Percentiles rank a stretch among this genome's conserved stretches.
phyloP scores from a whole-genome alignment of 2,113 vertebrate genomes.

The Phrynosoma blainvillii region DNA sequence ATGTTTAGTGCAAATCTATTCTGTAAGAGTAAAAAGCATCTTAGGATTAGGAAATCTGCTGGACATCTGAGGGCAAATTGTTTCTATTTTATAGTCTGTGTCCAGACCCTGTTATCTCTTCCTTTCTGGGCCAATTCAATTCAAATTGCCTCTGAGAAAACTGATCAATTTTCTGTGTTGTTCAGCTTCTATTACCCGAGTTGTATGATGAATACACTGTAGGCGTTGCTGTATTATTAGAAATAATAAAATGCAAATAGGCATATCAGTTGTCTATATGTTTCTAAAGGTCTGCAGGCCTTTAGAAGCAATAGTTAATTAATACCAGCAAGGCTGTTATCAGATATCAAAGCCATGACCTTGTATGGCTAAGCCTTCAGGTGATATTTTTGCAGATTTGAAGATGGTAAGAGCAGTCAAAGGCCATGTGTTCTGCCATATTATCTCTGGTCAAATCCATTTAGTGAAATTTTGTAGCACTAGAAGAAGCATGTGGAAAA shows the following conservation, averaged over 20 bases:
- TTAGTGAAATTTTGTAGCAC: not conserved
- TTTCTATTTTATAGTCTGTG: not conserved
- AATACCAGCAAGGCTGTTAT: not conserved
- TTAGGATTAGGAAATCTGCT: not conserved
- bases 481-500: not conserved
- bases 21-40: not conserved
- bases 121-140: not conserved
- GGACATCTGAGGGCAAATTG: not conserved
- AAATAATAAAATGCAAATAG: not conserved
- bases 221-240: constrained; percentile 2
- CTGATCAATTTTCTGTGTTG: not conserved
- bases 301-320: not conserved
- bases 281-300: not conserved
- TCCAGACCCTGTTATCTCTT: not conserved
- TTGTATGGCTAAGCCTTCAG: not conserved
- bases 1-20: constrained; percentile 20
- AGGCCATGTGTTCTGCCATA: not conserved
- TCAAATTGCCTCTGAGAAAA: not conserved
- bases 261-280: not conserved
- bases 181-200: rapidly evolving
- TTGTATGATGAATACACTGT: rapidly evolving
- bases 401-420: not conserved
- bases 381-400: not conserved
- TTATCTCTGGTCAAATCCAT: not conserved
- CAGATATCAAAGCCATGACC: not conserved